These are phyloP conservation scores for Laspeyria flexula DNA, from an alignment of 2,888 invertebrate genomes.

Conservation along the genomic window DNA sequence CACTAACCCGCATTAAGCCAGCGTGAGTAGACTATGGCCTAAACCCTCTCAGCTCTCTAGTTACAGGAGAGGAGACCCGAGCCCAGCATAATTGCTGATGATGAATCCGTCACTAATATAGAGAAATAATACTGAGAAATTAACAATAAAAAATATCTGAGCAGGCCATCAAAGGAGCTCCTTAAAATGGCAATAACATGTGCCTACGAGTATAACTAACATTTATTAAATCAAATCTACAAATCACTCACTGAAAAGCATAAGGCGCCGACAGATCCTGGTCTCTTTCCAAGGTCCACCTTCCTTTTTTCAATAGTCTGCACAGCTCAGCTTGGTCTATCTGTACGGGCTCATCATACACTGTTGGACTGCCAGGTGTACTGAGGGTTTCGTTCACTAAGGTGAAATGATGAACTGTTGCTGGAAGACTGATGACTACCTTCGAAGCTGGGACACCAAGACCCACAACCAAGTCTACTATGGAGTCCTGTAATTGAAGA, in stretches of 20 bases:
- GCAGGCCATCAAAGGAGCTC: too few species aligned
- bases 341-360: slow-evolving; percentile 83
- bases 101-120: too few species aligned
- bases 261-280: slow-evolving; percentile 92
- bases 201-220: too few species aligned
- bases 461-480: slow-evolving; percentile 90
- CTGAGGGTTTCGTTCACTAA: slow-evolving; percentile 88
- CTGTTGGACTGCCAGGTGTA: slow-evolving; percentile 89
- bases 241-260: slow-evolving; percentile 86
- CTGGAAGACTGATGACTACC: slow-evolving; percentile 90
- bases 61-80: too few species aligned
- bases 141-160: too few species aligned
- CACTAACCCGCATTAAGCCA: too few species aligned
- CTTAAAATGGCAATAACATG: too few species aligned
- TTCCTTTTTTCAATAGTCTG: slow-evolving; percentile 83
- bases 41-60: too few species aligned
- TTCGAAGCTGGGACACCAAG: slow-evolving; percentile 90
- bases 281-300: slow-evolving; percentile 91
- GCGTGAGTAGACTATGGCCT: too few species aligned
- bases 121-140: too few species aligned
- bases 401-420: slow-evolving; percentile 89
- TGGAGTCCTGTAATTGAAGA: slow-evolving; percentile 86
- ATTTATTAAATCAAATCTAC: slow-evolving; percentile 12
- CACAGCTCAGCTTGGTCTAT: slow-evolving; percentile 88
- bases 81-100: too few species aligned